Percentiles rank a stretch among this genome's conserved stretches.
Conservation (phyloP, 92 coral and sea anemone species). For the Palythoa caribaeorum region DNA sequence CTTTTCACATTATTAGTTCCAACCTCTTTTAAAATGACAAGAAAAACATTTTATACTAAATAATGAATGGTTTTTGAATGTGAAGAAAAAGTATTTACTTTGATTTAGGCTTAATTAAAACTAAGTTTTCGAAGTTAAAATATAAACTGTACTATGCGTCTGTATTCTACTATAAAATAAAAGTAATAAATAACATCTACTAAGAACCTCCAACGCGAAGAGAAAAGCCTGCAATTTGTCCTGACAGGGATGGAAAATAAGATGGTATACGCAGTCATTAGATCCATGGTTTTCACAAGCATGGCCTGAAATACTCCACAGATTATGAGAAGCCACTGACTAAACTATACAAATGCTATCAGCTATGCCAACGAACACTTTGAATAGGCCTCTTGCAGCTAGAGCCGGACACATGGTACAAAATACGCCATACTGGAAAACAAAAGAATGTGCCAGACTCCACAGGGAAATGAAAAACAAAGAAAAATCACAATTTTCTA, state of each 20-base stretch:
- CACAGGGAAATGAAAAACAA: too few species aligned
- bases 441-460: too few species aligned
- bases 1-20: neutral
- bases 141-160: neutral
- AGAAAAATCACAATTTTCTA: too few species aligned
- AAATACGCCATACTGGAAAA: too few species aligned
- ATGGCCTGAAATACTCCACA: neutral
- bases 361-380: neutral
- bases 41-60: neutral
- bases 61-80: neutral
- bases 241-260: neutral
- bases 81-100: neutral
- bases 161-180: neutral
- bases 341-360: neutral
- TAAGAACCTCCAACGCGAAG: neutral
- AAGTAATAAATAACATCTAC: neutral
- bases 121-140: neutral
- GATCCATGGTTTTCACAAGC: neutral
- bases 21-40: neutral
- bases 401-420: neutral
- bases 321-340: neutral
- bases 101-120: neutral
- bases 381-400: too few species aligned
- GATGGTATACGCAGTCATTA: neutral
- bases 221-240: neutral